A percentile compares a stretch with the other conserved stretches of the same genome.
Evolutionary conservation across 2,113 vertebrate genomes (phyloP).

Genomic region (Zingel zingel): DNA sequence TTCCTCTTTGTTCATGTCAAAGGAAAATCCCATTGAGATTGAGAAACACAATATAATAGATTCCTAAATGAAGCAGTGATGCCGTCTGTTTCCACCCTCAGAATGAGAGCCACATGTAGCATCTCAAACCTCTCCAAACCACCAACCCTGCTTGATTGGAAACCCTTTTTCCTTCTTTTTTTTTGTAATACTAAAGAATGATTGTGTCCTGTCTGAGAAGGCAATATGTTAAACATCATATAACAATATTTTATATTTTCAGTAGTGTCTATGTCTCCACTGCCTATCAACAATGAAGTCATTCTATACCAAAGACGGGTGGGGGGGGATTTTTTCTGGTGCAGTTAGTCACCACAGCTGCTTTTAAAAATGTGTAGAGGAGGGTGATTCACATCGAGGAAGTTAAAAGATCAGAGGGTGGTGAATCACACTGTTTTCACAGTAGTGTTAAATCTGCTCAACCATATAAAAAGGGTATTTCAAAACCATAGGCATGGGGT

Average conservation of each 20-base stretch:
- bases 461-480: conserved; percentile 65
- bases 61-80: conserved; percentile 56
- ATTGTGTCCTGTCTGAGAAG: conserved; percentile 7
- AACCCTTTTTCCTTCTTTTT: conserved; percentile 42
- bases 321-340: conserved; percentile 1
- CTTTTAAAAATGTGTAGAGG: conserved; percentile 65
- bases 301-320: conserved; percentile 33
- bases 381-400: conserved; percentile 69
- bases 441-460: conserved; percentile 69
- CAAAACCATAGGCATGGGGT: conserved; percentile 59
- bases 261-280: conserved; percentile 45
- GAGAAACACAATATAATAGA: conserved; percentile 44
- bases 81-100: conserved; percentile 66
- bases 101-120: conserved; percentile 75
- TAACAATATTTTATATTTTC: conserved; percentile 32
- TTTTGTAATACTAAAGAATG: conserved; percentile 16
- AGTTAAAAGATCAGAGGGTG: conserved; percentile 72
- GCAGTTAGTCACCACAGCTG: conserved; percentile 65
- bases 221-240: conserved; percentile 33
- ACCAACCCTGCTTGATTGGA: conserved; percentile 42
- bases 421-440: conserved; percentile 72
- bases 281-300: conserved; percentile 62
- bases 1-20: conserved; percentile 35
- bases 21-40: conserved; percentile 43
- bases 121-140: conserved; percentile 65